Conservation (phyloP, 92 coral and sea anemone species). For the Heliopora coerulea region DNA sequence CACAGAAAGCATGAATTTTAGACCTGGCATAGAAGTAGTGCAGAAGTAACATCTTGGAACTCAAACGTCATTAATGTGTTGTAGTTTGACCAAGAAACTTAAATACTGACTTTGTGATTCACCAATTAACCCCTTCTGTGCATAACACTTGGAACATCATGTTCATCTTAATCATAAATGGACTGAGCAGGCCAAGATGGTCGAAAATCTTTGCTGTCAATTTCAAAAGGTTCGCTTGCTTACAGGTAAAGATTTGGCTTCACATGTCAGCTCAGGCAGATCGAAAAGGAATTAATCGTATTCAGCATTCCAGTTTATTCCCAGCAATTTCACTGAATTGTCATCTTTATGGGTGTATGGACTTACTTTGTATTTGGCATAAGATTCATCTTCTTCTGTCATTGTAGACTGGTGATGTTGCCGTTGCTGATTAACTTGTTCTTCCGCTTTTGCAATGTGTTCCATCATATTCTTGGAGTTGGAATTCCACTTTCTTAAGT, state of each 20-base stretch:
- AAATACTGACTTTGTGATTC: slow-evolving; percentile 45
- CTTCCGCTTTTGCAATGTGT: slow-evolving; percentile 30
- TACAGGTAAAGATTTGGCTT: no score
- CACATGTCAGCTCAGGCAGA: no score
- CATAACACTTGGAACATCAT: slow-evolving; percentile 41
- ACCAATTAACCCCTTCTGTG: slow-evolving; percentile 28
- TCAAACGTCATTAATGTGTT: slow-evolving; percentile 15
- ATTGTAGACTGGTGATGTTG: not conserved
- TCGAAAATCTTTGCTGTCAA: slow-evolving; percentile 45
- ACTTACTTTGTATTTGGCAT: not conserved
- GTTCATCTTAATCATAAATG: slow-evolving; percentile 32
- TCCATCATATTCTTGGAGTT: slow-evolving; percentile 10
- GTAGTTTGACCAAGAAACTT: slow-evolving; percentile 43
- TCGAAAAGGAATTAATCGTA: no score
- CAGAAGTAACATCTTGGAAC: slow-evolving; percentile 57
- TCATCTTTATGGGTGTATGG: no score
- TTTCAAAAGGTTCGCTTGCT: slow-evolving; percentile 25
- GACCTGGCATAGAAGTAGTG: no score
- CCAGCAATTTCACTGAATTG: no score
- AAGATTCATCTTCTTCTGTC: not conserved
- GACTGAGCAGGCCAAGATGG: slow-evolving; percentile 35
- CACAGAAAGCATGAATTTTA: slow-evolving; percentile 72
- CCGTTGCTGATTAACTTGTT: slow-evolving; percentile 1
- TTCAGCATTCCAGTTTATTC: no score
- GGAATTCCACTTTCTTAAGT: no score